Percentiles rank a stretch among this genome's conserved stretches.
These are phyloP conservation scores for Noctua pronuba DNA, from an alignment of 2,888 invertebrate species.

Conservation along the genomic window DNA sequence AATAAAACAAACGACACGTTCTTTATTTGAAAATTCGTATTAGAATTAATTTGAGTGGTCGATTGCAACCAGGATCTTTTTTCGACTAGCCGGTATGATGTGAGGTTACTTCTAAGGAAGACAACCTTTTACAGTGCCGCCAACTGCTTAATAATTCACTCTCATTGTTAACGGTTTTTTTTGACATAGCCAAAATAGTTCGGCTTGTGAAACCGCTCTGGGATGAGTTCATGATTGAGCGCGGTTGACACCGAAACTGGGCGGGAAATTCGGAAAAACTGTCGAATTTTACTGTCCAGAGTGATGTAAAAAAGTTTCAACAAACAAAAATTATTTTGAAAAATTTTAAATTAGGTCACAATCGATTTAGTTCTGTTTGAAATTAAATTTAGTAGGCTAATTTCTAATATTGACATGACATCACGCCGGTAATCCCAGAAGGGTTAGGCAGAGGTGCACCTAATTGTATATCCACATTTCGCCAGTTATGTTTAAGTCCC, in stretches of 20 bases:
- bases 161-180: not conserved
- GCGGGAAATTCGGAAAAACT: not conserved
- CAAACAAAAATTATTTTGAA: not conserved
- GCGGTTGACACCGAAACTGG: not conserved
- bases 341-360: not conserved
- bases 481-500: too few species aligned
- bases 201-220: not conserved
- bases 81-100: not conserved
- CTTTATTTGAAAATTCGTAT: not conserved
- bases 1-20: not conserved
- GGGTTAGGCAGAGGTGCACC: not conserved
- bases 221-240: conserved; percentile 11
- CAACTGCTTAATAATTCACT: not conserved
- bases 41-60: not conserved
- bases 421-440: not conserved
- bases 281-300: not conserved
- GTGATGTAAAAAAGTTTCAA: not conserved
- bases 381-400: not conserved
- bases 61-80: not conserved
- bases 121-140: not conserved
- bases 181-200: not conserved
- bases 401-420: not conserved
- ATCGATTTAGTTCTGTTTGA: not conserved
- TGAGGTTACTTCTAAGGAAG: not conserved
- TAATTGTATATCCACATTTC: too few species aligned